These are phyloP conservation scores for Sciurus niger DNA, from an alignment of 2,113 vertebrate genomes.

Conservation along the genomic window DNA sequence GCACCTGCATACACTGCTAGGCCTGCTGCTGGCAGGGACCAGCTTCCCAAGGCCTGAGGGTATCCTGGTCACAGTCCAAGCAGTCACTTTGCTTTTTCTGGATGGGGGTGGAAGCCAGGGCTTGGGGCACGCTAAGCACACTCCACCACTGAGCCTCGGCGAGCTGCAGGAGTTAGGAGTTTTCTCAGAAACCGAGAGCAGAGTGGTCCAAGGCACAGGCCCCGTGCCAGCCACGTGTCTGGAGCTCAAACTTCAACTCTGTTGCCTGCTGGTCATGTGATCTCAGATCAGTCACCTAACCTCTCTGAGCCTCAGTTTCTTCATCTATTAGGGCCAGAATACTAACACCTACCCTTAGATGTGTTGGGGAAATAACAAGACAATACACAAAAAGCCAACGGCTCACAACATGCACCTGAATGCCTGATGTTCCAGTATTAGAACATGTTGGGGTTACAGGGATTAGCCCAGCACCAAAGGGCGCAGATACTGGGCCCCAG, in stretches of 20 bases:
- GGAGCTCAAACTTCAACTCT: not conserved
- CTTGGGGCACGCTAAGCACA: too few relatives aligned
- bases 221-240: not conserved
- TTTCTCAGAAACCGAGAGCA: not conserved
- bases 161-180: too few relatives aligned
- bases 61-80: not conserved
- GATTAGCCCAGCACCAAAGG: fast-evolving
- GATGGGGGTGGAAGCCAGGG: not conserved
- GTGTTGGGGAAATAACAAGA: not conserved
- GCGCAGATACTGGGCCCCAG: not conserved
- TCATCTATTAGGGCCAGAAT: not conserved
- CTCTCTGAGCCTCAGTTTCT: not conserved
- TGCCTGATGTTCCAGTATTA: fast-evolving
- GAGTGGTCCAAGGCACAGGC: fast-evolving
- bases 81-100: too few relatives aligned
- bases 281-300: not conserved
- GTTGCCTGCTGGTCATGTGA: not conserved
- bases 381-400: fast-evolving
- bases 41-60: not conserved
- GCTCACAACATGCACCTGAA: not conserved
- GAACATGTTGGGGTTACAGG: fast-evolving
- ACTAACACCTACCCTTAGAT: not conserved
- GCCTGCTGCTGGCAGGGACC: not conserved
- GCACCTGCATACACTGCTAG: not conserved
- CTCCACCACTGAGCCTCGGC: not conserved